These are phyloP conservation scores for Steinernema carpocapsae DNA, from an alignment of 2,888 invertebrate species.

Conservation along the genomic window DNA sequence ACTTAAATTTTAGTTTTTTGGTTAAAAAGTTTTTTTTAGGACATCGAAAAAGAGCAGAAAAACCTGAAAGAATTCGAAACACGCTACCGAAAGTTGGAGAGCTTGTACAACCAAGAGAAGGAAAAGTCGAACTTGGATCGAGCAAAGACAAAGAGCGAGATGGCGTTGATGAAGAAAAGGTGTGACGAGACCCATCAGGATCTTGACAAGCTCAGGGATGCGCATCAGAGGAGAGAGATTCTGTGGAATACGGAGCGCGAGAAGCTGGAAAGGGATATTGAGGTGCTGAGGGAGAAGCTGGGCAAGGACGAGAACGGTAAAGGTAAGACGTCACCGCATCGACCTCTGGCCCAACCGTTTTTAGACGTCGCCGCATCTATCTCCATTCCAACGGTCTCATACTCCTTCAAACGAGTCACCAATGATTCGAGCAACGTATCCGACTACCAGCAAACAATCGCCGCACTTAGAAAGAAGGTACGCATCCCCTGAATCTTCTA, in stretches of 20 bases:
- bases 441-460: constrained; percentile 34
- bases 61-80: constrained; percentile 65
- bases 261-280: constrained; percentile 48
- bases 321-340: constrained; percentile 10
- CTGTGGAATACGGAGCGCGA: constrained; percentile 46
- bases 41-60: constrained; percentile 63
- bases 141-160: constrained; percentile 61
- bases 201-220: constrained; percentile 38
- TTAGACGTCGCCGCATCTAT: constrained; percentile 1
- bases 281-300: constrained; percentile 33
- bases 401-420: constrained; percentile 15
- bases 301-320: constrained; percentile 19
- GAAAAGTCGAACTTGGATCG: constrained; percentile 62
- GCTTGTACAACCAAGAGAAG: constrained; percentile 64
- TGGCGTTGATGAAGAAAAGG: constrained; percentile 59
- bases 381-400: constrained; percentile 7
- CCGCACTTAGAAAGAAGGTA: constrained; percentile 55
- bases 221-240: constrained; percentile 44
- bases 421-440: constrained; percentile 10
- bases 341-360: not conserved
- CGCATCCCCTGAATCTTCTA: not conserved
- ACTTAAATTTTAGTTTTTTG: not conserved
- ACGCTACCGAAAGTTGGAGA: constrained; percentile 68
- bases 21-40: constrained; percentile 42
- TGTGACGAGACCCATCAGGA: constrained; percentile 59